A percentile compares a stretch with the other conserved stretches of the same genome.
Conservation (phyloP, 2,113 vertebrate species). For the Lagopus muta region DNA sequence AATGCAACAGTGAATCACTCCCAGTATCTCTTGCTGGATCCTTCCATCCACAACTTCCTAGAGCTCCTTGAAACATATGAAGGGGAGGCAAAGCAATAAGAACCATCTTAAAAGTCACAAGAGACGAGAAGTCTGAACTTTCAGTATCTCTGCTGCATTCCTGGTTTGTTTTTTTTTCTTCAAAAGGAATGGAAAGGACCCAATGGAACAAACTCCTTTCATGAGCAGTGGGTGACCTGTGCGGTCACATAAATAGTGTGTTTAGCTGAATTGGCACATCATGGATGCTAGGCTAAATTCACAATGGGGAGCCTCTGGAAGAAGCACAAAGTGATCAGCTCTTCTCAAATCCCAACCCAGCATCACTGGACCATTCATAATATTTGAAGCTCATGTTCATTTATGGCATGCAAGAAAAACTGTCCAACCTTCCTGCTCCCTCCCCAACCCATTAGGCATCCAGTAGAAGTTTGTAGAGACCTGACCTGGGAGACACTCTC, state of each 20-base stretch:
- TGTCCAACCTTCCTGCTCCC: fast-evolving
- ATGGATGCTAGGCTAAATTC: background rate
- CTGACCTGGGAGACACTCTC: background rate
- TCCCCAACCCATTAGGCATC: background rate
- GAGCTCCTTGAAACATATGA: background rate
- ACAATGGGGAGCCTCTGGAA: background rate
- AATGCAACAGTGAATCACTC: background rate
- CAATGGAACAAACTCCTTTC: background rate
- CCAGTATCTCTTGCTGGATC: background rate
- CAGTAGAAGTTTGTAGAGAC: background rate
- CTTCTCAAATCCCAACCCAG: background rate
- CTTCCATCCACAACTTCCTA: background rate
- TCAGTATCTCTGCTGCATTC: background rate
- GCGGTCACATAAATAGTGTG: background rate
- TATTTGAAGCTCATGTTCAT: background rate
- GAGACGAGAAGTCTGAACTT: background rate
- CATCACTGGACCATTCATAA: background rate
- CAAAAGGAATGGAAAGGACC: background rate
- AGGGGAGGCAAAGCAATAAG: background rate
- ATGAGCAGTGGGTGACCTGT: background rate
- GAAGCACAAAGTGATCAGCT: background rate
- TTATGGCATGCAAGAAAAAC: background rate
- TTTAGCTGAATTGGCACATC: background rate
- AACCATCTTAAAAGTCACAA: background rate
- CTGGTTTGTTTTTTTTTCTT: background rate